Evolutionary conservation across 1,140 invertebrate genomes (phyloP), one percentile per base, ranked within the genome.

Genomic region (Ostrea edulis): DNA sequence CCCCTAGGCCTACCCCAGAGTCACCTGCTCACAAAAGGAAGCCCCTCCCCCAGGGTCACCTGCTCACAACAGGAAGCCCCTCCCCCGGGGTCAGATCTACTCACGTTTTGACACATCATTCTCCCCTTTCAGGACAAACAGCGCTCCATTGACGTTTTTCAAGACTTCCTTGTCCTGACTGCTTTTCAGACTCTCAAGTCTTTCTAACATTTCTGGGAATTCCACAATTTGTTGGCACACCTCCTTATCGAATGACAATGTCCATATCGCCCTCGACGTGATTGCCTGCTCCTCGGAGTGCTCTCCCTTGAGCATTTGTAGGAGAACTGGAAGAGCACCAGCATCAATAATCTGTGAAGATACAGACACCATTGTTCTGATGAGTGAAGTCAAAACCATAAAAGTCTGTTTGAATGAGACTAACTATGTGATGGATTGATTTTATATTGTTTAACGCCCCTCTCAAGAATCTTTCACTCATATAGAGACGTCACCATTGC

Each of bases 111-210:
- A 87, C 51, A 92, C 90, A 87, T 93, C 91, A 85, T 92, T 92
- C 65, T 93, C 93, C 90, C 93, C 93, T 62, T 90, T 92, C 14
- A 94, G 85, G 0, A 94, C 87, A 92, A 93, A 94, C 52, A 93
- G 88, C 11, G 92, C 92, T 52, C 93, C 93, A 35, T 87, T 91
- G n/a, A 88, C 87, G 85, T 92, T 93, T 88, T 91, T 91, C 54
- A 90, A 88, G 9, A 94, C 90, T 5, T 88, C 68, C 82, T 89
- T 90, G 62, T 94, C 90, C 8, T 88, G 90, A 54, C 89, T 92
- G 11, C 91, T 87, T 22, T 82, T 86, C 7, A 93, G 89, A 65
- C 90, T 90, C 58, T 93, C 91, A 20, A 94, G 83, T 0, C 89
- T 90, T n/a, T 89, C 25, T 71, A 93, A 88, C 35, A 93, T 65